These are phyloP conservation scores for Phymastichus coffea DNA, from an alignment of 1,140 invertebrate species.

Conservation along the genomic window DNA sequence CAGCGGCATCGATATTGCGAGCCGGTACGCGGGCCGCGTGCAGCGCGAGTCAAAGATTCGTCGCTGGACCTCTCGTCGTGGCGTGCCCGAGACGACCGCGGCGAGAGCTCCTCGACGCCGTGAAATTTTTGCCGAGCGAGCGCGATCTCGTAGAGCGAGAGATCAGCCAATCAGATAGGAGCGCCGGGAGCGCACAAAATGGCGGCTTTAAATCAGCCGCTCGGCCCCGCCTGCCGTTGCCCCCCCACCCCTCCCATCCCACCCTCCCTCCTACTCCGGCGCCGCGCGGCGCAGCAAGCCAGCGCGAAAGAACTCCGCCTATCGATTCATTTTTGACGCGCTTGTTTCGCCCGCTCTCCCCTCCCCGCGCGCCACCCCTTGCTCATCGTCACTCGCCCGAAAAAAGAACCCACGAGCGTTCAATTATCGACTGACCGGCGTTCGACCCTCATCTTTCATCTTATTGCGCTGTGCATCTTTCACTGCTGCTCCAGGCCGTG, in stretches of 20 bases:
- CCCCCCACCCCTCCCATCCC: conserved; percentile 32
- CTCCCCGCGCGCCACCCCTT: not conserved
- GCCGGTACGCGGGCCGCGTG: no score
- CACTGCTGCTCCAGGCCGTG: not conserved
- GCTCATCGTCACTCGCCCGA: no score
- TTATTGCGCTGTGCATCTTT: conserved; percentile 16
- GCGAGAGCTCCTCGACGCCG: conserved; percentile 53
- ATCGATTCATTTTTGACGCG: conserved; percentile 58
- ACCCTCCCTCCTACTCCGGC: not conserved
- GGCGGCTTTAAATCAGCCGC: conserved; percentile 56
- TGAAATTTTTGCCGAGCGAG: not conserved
- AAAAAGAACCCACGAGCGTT: not conserved
- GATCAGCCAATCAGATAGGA: conserved; percentile 58
- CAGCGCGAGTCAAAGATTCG: no score
- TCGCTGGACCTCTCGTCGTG: not conserved
- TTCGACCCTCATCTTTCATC: conserved; percentile 7
- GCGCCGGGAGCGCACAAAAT: conserved; percentile 55
- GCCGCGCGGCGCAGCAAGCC: conserved; percentile 43
- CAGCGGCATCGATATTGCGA: no score
- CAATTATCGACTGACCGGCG: conserved; percentile 18
- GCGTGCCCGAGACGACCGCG: conserved; percentile 26
- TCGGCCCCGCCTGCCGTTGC: conserved; percentile 50
- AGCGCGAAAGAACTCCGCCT: conserved; percentile 58
- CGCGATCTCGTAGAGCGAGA: not conserved
- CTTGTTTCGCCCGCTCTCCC: conserved; percentile 36